A percentile compares a stretch with the other conserved stretches of the same genome.
Evolutionary conservation across 2,113 vertebrate genomes (phyloP).

Genomic region (Andinoacara biseriatus): DNA sequence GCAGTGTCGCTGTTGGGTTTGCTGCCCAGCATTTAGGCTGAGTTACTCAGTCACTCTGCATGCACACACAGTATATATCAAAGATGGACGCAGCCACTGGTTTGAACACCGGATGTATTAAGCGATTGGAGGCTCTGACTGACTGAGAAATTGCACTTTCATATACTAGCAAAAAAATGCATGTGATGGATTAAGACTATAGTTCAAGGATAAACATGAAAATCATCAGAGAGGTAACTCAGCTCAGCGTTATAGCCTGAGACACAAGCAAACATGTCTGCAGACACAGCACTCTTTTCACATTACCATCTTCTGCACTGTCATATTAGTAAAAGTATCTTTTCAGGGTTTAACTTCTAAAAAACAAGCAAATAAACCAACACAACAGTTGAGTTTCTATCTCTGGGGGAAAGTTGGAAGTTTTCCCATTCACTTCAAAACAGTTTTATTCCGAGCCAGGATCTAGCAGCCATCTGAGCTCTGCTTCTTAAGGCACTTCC

Average conservation of each 20-base stretch:
- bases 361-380: not conserved
- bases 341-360: slow-evolving; percentile 25
- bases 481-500: slow-evolving; percentile 50
- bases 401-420: slow-evolving; percentile 43
- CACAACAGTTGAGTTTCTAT: slow-evolving; percentile 40
- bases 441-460: slow-evolving; percentile 50
- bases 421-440: slow-evolving; percentile 55
- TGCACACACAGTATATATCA: not conserved
- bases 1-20: not conserved
- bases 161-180: not conserved
- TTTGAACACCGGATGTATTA: not conserved
- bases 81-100: not conserved
- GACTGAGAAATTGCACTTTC: not conserved
- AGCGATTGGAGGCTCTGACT: not conserved
- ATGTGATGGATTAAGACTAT: not conserved
- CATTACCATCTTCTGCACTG: slow-evolving; percentile 3
- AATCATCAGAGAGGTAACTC: not conserved
- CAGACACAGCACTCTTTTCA: not conserved
- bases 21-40: not conserved
- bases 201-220: not conserved
- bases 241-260: not conserved
- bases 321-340: slow-evolving; percentile 16
- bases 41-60: not conserved
- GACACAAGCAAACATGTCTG: not conserved
- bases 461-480: slow-evolving; percentile 50